Conservation (phyloP, 1,140 invertebrate genomes). For the Magallana gigas region DNA sequence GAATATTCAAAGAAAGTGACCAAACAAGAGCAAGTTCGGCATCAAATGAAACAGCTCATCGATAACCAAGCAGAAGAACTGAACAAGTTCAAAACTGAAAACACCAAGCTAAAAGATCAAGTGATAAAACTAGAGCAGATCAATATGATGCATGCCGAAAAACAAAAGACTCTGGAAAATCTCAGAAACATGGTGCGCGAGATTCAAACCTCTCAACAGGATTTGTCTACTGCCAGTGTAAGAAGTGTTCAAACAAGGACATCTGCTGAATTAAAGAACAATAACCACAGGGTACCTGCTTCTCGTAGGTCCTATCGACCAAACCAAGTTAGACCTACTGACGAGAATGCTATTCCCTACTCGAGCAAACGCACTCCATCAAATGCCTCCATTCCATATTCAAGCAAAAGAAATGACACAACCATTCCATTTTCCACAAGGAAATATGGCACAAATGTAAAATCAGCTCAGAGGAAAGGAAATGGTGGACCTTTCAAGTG, state of each 20-base stretch:
- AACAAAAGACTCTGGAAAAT: slow-evolving; percentile 66
- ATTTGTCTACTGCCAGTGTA: slow-evolving; percentile 23
- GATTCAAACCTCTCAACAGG: slow-evolving; percentile 38
- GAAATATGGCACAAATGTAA: slow-evolving; percentile 24
- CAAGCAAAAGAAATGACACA: background rate
- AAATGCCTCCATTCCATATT: background rate
- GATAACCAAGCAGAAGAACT: slow-evolving; percentile 62
- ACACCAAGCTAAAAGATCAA: slow-evolving; percentile 53
- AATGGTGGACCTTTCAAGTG: slow-evolving; percentile 20
- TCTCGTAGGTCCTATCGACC: slow-evolving; percentile 30
- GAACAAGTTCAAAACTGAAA: slow-evolving; percentile 57
- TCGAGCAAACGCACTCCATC: background rate
- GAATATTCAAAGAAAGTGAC: slow-evolving; percentile 64
- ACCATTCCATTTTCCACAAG: slow-evolving; percentile 20
- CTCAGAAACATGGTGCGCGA: slow-evolving; percentile 61
- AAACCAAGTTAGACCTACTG: slow-evolving; percentile 27
- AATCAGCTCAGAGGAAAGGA: background rate
- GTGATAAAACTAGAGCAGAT: slow-evolving; percentile 58
- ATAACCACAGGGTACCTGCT: background rate
- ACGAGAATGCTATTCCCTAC: slow-evolving; percentile 28
- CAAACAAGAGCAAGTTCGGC: slow-evolving; percentile 59
- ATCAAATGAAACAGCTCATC: slow-evolving; percentile 53
- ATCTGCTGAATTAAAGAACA: slow-evolving; percentile 1
- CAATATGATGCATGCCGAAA: slow-evolving; percentile 60
- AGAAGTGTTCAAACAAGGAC: slow-evolving; percentile 27